phyloP scores from a whole-genome alignment of 2,797 vertebrate genomes.

The Graptemys geographica region DNA sequence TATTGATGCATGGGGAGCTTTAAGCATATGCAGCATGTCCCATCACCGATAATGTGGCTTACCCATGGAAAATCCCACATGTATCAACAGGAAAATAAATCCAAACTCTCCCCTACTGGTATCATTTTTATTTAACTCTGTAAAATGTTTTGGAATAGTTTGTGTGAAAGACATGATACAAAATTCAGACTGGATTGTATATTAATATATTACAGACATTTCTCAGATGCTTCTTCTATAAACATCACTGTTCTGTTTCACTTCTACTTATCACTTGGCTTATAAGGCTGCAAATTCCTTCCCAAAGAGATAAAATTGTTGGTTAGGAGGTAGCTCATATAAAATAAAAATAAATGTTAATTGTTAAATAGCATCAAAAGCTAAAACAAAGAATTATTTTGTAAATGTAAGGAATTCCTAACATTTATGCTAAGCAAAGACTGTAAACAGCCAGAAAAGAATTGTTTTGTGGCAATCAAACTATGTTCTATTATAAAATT shows the following conservation, averaged over 20 bases:
- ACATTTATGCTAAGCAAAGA: constrained; percentile 10
- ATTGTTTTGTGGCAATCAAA: constrained; percentile 36
- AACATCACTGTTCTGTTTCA: neutral
- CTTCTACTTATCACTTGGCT: neutral
- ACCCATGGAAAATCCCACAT: constrained; percentile 27
- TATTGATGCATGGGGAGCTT: constrained; percentile 51
- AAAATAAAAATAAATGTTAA: constrained; percentile 31
- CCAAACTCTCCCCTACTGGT: neutral
- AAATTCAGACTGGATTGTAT: neutral
- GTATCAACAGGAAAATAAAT: constrained; percentile 51
- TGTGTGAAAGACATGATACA: neutral
- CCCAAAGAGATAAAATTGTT: neutral
- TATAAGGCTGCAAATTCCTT: neutral
- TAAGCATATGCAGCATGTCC: constrained; percentile 24
- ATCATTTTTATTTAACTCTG: constrained; percentile 20
- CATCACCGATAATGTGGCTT: constrained; percentile 47
- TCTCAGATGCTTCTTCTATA: constrained; percentile 25
- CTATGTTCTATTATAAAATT: constrained; percentile 42
- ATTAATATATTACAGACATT: neutral
- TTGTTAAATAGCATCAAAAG: constrained; percentile 38
- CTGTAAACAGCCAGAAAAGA: neutral
- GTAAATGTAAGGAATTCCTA: neutral
- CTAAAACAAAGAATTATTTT: neutral
- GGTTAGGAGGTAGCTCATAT: constrained; percentile 6
- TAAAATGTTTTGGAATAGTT: neutral